Base-by-base conservation (phyloP, 1,140 invertebrate species). In the Drosophila asahinai region DNA sequence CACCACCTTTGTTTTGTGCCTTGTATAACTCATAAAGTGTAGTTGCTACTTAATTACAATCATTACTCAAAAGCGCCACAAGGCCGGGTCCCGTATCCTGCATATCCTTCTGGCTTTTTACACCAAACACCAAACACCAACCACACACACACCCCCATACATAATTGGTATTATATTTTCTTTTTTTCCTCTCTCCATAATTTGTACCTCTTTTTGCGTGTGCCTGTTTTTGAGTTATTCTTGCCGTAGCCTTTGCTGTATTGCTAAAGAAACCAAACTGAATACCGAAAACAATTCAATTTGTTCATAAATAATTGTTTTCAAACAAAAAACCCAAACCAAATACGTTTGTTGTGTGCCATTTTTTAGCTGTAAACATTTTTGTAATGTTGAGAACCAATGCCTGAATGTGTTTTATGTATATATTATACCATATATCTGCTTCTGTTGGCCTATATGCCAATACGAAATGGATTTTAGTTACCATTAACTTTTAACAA, bases 21-120 rank as follows among this genome's bases (percentile, higher is more conserved):
- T 81, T 89, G 77, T 80, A 73, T 58, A 79, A 79, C 77, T 87
- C 84, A 87, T 87, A 89, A 87, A 87, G 77, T 83, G 77, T 84
- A 87, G 84, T 81, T 87, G 81, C 83, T 84, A 87, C 84, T 87
- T 87, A 87, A 87, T 87, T 87, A 89, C 84, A 87, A 89, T 83
- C 84, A 90, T 87, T 87, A 87, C 86, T 87, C 84, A 89, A 83
- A 87, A 70, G 70, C 74, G 73, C 77, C 77, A 77, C 77, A 78
- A 83, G 80, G 67, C 65, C 71, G 59, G 61, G 42, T 74, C 51
- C 51, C 12, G 5, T 22, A 68, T 80, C 61, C 71, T 60, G 66
- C 57, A 76, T 82, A 82, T 81, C 66, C 61, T 57, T 80, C 60
- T 77, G 68, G 57, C 63, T 76, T 70, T 81, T 49, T 75, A 77